Base-by-base conservation (phyloP, 2,888 invertebrate genomes). In the Ditylenchus weischeri region DNA sequence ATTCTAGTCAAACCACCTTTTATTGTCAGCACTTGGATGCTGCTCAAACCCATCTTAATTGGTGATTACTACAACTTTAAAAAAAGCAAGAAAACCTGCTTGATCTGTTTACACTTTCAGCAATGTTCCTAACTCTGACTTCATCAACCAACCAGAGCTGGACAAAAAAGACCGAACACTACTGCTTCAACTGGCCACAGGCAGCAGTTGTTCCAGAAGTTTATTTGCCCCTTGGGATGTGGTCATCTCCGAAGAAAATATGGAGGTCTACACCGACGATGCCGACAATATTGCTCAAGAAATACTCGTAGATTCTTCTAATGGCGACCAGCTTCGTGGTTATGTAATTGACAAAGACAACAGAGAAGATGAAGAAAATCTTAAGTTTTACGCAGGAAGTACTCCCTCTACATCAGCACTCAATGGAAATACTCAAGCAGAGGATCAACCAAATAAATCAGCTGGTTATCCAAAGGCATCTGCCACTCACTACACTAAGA, bases 181-280 rank as follows among this genome's bases (percentile, higher is more conserved):
- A 18, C 13, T 54, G 7, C 29, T 54, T 11, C 54, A 54, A 18
- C 54, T 54, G n/a, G 54, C 54, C 54, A 54, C 54, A 21, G 54
- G 54, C 21, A 54, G 54, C 10, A 23, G 23, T 18, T 54, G 54
- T 18, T 54, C 54, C 29, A 21, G 54, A 54, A 54, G 54, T 54
- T 10, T 54, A 18, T 54, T 54, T 54, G 54, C 54, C 23, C 54
- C 54, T 2, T 54, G 54, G 54, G 29, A 54, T 29, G 43, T 43
- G 43, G 43, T 43, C 11, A 15, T 54, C 1, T 54, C 54, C 15
- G 29, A 54, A 13, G 54, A 54, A n/a, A 10, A 1, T 11, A 54
- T 54, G 54, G 54, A 54, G 10, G 2, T 54, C 21, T 54, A 23
- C 29, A 43, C 43, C 43, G 43, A 43, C 15, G 43, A 43, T 43